A percentile compares a stretch with the other conserved stretches of the same genome.
Evolutionary conservation across 2,888 invertebrate genomes (phyloP).

Genomic region (Nomada ferruginata): DNA sequence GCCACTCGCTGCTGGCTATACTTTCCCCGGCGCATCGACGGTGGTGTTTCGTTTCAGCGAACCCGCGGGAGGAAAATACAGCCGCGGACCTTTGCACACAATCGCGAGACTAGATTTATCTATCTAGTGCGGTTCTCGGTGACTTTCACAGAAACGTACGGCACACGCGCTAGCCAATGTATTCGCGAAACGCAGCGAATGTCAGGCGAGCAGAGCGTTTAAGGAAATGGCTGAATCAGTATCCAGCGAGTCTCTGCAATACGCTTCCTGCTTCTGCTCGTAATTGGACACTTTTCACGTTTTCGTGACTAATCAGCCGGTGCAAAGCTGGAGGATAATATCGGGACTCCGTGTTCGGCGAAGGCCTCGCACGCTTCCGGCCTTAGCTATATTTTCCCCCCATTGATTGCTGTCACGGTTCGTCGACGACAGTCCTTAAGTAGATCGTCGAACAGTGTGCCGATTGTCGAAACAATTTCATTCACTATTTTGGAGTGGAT

Average conservation of each 20-base stretch:
- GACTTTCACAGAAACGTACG: constrained; percentile 31
- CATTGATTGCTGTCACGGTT: background rate
- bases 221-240: constrained; percentile 75
- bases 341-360: constrained; percentile 51
- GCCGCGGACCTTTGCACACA: constrained; percentile 51
- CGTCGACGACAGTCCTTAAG: background rate
- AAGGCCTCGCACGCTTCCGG: constrained; percentile 54
- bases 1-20: background rate
- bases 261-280: constrained; percentile 67
- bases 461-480: background rate
- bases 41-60: background rate
- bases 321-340: constrained; percentile 62
- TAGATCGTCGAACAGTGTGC: background rate
- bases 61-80: constrained; percentile 19
- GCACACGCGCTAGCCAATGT: constrained; percentile 6
- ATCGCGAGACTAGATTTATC: constrained; percentile 53
- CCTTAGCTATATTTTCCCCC: background rate
- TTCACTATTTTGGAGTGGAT: background rate
- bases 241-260: constrained; percentile 44
- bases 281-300: constrained; percentile 76
- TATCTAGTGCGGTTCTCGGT: constrained; percentile 25
- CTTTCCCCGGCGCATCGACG: constrained; percentile 7
- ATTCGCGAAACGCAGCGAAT: constrained; percentile 50
- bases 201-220: constrained; percentile 63
- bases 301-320: constrained; percentile 72